Percentiles rank a stretch among this genome's conserved stretches.
phyloP scores from a whole-genome alignment of 2,797 vertebrate genomes.

The Nannoperca australis region DNA sequence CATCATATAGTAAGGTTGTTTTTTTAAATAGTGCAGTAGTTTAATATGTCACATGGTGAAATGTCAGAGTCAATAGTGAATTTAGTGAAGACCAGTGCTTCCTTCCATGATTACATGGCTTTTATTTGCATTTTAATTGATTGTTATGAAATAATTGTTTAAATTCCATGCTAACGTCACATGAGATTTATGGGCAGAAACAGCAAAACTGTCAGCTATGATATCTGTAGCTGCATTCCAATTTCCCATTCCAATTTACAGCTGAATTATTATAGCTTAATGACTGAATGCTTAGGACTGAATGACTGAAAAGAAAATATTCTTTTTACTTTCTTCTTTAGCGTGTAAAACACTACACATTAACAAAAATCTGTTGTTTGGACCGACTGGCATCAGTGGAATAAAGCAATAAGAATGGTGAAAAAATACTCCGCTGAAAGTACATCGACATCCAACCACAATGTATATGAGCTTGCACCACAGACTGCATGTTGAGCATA shows the following conservation, averaged over 20 bases:
- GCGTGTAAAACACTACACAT: not conserved
- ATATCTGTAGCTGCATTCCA: conserved; percentile 2
- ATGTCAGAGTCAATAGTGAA: not conserved
- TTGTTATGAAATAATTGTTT: not conserved
- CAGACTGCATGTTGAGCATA: conserved; percentile 51
- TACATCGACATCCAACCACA: conserved; percentile 53
- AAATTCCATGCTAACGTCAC: not conserved
- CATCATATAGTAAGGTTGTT: not conserved
- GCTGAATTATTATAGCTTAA: not conserved
- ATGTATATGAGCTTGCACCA: conserved; percentile 43
- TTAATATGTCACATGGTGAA: not conserved
- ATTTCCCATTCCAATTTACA: not conserved
- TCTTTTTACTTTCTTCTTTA: not conserved
- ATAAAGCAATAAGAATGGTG: not conserved
- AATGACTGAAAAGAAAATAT: not conserved
- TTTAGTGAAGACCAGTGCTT: not conserved
- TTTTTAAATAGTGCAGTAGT: not conserved
- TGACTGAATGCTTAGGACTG: not conserved
- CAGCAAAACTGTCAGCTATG: not conserved
- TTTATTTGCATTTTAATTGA: not conserved
- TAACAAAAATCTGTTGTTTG: not conserved
- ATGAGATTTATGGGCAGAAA: not conserved
- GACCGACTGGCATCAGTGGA: not conserved
- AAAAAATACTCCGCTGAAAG: conserved; percentile 29
- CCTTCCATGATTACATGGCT: not conserved